Conservation (phyloP, 2,113 vertebrate species). For the Rhea pennata region DNA sequence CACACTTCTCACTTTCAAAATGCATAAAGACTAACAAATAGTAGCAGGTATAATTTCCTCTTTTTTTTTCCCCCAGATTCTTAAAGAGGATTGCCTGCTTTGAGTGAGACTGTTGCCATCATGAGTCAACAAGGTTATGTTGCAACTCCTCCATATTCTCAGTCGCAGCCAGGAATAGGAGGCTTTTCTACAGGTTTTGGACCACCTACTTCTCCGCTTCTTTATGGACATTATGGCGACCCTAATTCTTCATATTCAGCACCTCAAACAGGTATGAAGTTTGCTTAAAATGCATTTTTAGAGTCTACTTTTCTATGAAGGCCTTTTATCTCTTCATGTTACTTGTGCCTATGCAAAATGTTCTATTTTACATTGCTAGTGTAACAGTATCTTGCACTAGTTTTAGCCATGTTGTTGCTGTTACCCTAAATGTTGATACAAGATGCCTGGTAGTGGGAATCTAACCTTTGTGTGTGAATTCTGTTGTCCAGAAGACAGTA, state of each 20-base stretch:
- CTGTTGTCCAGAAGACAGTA: not conserved
- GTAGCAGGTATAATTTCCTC: not conserved
- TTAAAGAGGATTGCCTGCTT: not conserved
- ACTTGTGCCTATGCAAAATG: not conserved
- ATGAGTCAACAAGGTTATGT: slow-evolving; percentile 98
- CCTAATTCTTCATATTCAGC: slow-evolving; percentile 71
- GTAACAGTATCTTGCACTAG: not conserved
- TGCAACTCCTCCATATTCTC: slow-evolving; percentile 90
- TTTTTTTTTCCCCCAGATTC: slow-evolving; percentile 46
- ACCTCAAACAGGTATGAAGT: slow-evolving; percentile 82
- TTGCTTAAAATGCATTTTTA: not conserved
- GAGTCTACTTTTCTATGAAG: not conserved
- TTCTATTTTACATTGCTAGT: not conserved
- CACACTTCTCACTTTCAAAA: not conserved
- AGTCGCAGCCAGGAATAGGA: slow-evolving; percentile 90
- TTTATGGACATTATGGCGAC: slow-evolving; percentile 87
- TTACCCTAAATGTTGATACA: not conserved
- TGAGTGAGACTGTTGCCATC: slow-evolving; percentile 65
- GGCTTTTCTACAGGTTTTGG: slow-evolving; percentile 84
- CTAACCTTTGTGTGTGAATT: not conserved
- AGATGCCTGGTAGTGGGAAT: not conserved
- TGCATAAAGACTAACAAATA: not conserved
- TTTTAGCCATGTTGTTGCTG: not conserved
- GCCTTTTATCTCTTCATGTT: not conserved
- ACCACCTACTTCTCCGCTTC: slow-evolving; percentile 74